Base-by-base conservation (phyloP, 2,113 vertebrate species). In the Psophia crepitans region DNA sequence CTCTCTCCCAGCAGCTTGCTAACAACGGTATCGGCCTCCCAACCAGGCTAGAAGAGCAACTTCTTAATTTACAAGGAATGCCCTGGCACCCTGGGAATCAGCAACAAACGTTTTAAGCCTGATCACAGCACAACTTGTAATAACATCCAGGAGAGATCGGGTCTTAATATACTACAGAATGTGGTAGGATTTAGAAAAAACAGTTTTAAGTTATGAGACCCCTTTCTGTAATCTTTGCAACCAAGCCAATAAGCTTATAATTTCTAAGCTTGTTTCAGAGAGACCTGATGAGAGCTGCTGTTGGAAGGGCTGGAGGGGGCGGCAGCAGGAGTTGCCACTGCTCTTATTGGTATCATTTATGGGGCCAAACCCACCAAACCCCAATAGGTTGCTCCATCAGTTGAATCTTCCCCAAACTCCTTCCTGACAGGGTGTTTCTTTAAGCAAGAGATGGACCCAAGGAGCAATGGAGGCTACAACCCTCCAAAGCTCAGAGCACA, bases 331-430 rank as follows among this genome's bases (percentile, higher is more conserved):
- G 39, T 41, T 66, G 49, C 49, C 11, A 5, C 56, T 43, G 37
- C 22, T 48, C 30, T 51, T 37, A 14, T 20, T 71, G 26, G 9
- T 5, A 15, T 6, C 4, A 19, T 33, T 64, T 65, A 23, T 33
- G 32, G 33, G 19, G 58, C 44, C 58, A 65, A 65, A 49, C 8
- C 6, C 37, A 46, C 8, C 28, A 30, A 30, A 65, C 9, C 14
- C 22, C 2, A 1, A 21, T 0, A 49, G 27, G 32, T 4, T 49
- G 57, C 26, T 41, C 64, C 22, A 9, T 8, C 49, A n/a, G 37
- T 6, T 58, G 44, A 53, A 16, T 77, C 53, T 12, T 53, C 32
- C 33, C 51, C 15, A n/a, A 18, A 51, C 11, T 39, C 33, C 75
- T n/a, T 54, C 53, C 53, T 60, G 6, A 0, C 19, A 57, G 63